Conservation (phyloP, 2,797 vertebrate genomes). For the Eupleurogrammus muticus region DNA sequence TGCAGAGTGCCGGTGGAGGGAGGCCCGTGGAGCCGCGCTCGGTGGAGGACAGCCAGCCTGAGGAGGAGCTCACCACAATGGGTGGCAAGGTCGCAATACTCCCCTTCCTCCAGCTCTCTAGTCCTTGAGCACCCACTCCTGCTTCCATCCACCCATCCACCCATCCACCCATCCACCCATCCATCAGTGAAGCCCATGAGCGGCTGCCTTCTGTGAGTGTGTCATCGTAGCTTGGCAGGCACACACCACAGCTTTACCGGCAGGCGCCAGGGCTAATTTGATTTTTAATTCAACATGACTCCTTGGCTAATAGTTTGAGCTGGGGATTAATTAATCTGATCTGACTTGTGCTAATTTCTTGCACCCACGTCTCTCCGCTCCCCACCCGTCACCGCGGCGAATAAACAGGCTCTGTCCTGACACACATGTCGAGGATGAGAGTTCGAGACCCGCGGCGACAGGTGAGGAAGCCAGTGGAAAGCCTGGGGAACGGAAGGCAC, state of each 20-base stretch:
- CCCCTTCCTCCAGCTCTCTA: constrained; percentile 23
- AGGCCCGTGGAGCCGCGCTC: constrained; percentile 46
- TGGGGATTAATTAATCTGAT: constrained; percentile 85
- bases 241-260: constrained; percentile 70
- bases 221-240: constrained; percentile 73
- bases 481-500: constrained; percentile 39
- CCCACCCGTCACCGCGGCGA: constrained; percentile 57
- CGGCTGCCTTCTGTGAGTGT: constrained; percentile 72
- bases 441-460: constrained; percentile 74
- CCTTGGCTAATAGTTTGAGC: constrained; percentile 79
- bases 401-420: constrained; percentile 73
- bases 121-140: no score
- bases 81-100: constrained; percentile 74
- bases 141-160: constrained; percentile 4
- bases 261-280: constrained; percentile 83
- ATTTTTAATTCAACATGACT: constrained; percentile 88
- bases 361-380: constrained; percentile 61
- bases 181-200: constrained; percentile 71
- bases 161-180: constrained; percentile 45
- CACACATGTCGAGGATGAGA: constrained; percentile 63
- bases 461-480: constrained; percentile 64
- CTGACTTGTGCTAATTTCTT: constrained; percentile 86
- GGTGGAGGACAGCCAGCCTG: constrained; percentile 49
- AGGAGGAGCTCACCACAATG: constrained; percentile 56
- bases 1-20: constrained; percentile 35